Percentiles rank a stretch among this genome's conserved stretches.
These are phyloP conservation scores for Papilio demoleus DNA, from an alignment of 2,888 invertebrate genomes.

Conservation along the genomic window DNA sequence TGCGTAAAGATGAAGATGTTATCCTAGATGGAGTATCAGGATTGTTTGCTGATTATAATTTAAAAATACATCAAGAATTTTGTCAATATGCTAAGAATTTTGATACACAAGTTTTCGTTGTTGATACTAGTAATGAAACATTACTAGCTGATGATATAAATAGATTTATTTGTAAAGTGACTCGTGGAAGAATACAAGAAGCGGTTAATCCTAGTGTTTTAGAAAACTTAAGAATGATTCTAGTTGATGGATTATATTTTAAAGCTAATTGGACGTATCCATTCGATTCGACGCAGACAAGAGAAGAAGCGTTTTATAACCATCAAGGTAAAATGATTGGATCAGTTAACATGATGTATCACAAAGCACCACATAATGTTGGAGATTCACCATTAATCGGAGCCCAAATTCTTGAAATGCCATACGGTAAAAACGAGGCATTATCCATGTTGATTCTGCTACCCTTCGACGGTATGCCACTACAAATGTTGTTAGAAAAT, in stretches of 20 bases:
- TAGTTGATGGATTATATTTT: constrained; percentile 88
- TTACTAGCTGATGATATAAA: constrained; percentile 85
- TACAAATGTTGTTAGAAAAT: constrained; percentile 77
- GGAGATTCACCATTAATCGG: constrained; percentile 80
- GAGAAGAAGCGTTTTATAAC: constrained; percentile 82
- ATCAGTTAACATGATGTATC: constrained; percentile 89
- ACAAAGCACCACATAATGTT: constrained; percentile 83
- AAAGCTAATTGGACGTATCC: constrained; percentile 88
- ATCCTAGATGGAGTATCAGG: constrained; percentile 64
- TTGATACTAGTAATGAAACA: constrained; percentile 81
- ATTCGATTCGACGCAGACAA: constrained; percentile 84
- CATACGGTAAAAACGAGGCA: constrained; percentile 85
- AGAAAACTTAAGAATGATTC: constrained; percentile 78
- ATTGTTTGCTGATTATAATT: constrained; percentile 65
- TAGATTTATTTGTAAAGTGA: constrained; percentile 85
- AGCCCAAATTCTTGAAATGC: constrained; percentile 86
- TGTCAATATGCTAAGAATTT: constrained; percentile 75
- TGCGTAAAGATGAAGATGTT: constrained; percentile 61
- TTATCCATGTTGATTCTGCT: constrained; percentile 86
- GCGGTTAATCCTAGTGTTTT: constrained; percentile 81
- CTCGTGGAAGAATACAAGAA: constrained; percentile 86
- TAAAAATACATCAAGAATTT: constrained; percentile 70
- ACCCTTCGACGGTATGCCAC: constrained; percentile 82
- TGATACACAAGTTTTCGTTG: constrained; percentile 78
- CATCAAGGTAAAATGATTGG: constrained; percentile 80